These are phyloP conservation scores for Pygathrix nemaeus DNA, from an alignment of 2,113 vertebrate genomes.

Conservation along the genomic window DNA sequence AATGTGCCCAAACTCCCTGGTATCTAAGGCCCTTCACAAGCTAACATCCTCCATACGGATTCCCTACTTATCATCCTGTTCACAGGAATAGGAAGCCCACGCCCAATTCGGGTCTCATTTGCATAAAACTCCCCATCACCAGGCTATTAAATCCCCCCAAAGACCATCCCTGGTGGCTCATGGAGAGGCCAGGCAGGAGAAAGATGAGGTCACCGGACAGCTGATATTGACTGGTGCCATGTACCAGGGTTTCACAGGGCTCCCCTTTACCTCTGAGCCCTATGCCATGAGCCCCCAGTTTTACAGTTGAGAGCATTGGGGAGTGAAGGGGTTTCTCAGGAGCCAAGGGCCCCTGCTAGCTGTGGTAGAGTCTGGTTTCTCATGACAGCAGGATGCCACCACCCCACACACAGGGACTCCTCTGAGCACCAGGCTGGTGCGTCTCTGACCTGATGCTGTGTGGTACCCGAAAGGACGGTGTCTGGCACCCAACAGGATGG, in stretches of 20 bases:
- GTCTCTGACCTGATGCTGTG: not conserved
- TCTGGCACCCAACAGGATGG: too few species aligned
- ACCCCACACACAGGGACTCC: not conserved
- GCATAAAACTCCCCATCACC: not conserved
- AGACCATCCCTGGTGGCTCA: not conserved
- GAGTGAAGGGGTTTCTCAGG: not conserved
- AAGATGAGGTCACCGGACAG: not conserved
- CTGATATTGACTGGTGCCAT: not conserved
- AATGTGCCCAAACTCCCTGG: not conserved
- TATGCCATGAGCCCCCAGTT: not conserved
- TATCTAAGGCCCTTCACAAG: not conserved
- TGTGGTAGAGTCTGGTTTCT: not conserved
- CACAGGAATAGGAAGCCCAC: not conserved
- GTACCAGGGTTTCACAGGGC: not conserved
- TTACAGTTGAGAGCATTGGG: not conserved
- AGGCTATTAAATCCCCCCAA: not conserved
- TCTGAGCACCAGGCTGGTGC: not conserved
- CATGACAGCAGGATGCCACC: accelerated
- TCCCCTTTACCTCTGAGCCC: not conserved
- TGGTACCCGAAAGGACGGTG: too few species aligned
- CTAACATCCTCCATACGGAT: accelerated
- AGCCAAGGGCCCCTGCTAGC: accelerated
- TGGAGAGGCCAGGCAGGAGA: not conserved
- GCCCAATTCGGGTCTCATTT: not conserved
- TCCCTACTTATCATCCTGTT: not conserved